Evolutionary conservation across 2,888 invertebrate genomes (phyloP).

Genomic region (Lottia gigantea): DNA sequence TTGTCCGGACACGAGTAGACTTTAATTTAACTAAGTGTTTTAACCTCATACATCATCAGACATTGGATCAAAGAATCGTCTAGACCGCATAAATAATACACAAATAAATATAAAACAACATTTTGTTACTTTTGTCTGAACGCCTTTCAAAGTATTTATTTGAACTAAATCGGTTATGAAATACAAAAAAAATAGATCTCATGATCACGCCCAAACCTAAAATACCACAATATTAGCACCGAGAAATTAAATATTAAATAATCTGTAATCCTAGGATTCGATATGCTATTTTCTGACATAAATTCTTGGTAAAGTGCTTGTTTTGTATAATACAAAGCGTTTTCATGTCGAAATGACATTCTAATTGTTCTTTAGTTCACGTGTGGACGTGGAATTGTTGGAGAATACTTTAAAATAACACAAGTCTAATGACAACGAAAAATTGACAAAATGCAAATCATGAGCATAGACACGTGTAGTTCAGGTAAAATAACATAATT

Average conservation of each 20-base stretch:
- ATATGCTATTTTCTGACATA: no score
- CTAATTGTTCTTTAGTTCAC: neutral
- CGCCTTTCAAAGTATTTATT: no score
- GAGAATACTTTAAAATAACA: neutral
- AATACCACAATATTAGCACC: no score
- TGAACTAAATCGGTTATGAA: no score
- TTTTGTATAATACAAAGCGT: no score
- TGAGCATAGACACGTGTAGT: neutral
- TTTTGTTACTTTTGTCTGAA: no score
- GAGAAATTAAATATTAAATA: no score
- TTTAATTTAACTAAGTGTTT: constrained; percentile 27
- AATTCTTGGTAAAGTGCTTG: no score
- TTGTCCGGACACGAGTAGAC: constrained; percentile 9
- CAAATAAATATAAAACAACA: no score
- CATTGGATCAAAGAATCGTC: neutral
- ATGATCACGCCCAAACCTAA: no score
- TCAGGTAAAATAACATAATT: constrained; percentile 6
- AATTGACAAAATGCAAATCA: neutral
- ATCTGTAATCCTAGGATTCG: no score
- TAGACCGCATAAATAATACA: neutral
- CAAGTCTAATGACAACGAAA: neutral
- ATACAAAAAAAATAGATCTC: no score
- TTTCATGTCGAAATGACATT: neutral
- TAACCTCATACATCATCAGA: constrained; percentile 11
- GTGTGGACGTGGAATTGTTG: neutral